These are phyloP conservation scores for Dynastes hyllus DNA, from an alignment of 2,888 invertebrate species.

Conservation along the genomic window DNA sequence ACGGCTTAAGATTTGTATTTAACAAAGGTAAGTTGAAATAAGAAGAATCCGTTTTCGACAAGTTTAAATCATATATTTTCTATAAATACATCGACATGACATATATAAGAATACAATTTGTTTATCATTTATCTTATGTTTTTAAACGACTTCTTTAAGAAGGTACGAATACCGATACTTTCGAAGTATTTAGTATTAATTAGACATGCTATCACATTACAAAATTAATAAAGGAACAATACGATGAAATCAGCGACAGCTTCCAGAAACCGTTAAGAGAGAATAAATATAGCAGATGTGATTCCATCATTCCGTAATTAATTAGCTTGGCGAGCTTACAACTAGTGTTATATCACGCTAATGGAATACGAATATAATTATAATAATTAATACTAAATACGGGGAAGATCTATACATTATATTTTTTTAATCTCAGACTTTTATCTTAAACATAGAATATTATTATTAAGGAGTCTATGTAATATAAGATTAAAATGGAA, in stretches of 20 bases:
- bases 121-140: constrained; percentile 19
- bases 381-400: constrained; percentile 47
- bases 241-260: constrained; percentile 10
- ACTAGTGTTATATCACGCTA: background rate
- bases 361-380: constrained; percentile 4
- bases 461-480: constrained; percentile 15
- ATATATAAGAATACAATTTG: constrained; percentile 44
- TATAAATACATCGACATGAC: constrained; percentile 46
- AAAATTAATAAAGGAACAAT: background rate
- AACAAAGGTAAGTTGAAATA: constrained; percentile 20
- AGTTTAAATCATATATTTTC: constrained; percentile 37
- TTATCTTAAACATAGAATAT: constrained; percentile 30
- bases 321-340: background rate
- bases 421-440: constrained; percentile 44
- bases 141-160: constrained; percentile 35
- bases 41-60: constrained; percentile 15
- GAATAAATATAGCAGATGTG: constrained; percentile 11
- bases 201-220: background rate
- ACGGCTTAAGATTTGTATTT: background rate
- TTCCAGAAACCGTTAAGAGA: background rate
- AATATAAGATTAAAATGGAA: background rate
- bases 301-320: constrained; percentile 12
- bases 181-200: constrained; percentile 40
- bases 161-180: constrained; percentile 34
- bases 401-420: constrained; percentile 33